Conservation (phyloP, 2,888 invertebrate genomes). For the Aelia acuminata region DNA sequence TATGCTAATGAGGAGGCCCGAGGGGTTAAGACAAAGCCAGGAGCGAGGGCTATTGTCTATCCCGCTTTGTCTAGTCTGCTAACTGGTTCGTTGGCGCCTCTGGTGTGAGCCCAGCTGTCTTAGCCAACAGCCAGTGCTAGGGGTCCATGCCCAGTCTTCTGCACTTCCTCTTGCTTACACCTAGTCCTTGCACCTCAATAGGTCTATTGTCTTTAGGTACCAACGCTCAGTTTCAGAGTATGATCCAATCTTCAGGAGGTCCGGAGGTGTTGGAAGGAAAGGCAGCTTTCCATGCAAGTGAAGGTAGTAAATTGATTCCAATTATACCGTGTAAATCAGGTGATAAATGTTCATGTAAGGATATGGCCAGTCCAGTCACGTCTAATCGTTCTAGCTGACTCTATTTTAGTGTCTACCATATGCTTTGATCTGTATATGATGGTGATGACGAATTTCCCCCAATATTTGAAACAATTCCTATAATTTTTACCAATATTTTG, state of each 20-base stretch:
- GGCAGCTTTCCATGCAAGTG: no score
- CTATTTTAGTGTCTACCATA: no score
- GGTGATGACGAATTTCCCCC: no score
- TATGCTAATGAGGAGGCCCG: not conserved
- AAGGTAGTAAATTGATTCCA: no score
- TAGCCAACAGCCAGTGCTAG: not conserved
- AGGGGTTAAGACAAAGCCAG: not conserved
- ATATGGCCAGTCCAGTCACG: no score
- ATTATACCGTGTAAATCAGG: no score
- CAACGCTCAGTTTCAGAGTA: not conserved
- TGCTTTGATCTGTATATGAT: no score
- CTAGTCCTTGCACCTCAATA: not conserved
- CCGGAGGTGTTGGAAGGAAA: no score
- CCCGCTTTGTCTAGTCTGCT: not conserved
- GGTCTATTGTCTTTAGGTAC: not conserved
- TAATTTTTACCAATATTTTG: no score
- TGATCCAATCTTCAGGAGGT: not conserved
- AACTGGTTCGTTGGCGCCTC: slow-evolving; percentile 24
- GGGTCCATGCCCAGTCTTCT: not conserved
- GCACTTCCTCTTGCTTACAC: not conserved
- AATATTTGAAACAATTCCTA: no score
- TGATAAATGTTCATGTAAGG: no score
- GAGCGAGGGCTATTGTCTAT: not conserved
- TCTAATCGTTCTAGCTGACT: no score
- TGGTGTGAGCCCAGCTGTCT: slow-evolving; percentile 16